phyloP scores from a whole-genome alignment of 2,113 vertebrate species.

The Sorex fumeus region DNA sequence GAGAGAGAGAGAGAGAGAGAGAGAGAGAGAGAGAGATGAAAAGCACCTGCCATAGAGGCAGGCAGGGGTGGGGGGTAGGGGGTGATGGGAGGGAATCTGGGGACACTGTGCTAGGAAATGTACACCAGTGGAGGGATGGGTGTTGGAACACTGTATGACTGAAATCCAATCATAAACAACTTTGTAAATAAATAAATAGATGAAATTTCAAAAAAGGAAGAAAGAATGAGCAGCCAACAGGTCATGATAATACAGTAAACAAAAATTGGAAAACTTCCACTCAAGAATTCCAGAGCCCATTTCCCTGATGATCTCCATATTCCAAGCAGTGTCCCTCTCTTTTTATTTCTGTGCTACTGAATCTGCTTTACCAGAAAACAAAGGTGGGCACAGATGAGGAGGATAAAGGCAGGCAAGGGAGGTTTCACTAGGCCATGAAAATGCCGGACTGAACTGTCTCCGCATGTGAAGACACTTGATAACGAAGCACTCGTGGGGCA shows the following conservation, averaged over 20 bases:
- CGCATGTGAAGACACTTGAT: slow-evolving; percentile 53
- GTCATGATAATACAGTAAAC: background rate
- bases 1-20: too few species aligned
- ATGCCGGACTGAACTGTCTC: slow-evolving; percentile 58
- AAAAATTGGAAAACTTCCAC: background rate
- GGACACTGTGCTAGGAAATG: too few species aligned
- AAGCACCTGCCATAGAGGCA: too few species aligned
- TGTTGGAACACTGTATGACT: too few species aligned
- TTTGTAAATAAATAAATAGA: too few species aligned
- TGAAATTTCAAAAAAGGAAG: too few species aligned
- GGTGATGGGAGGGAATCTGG: too few species aligned
- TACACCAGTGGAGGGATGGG: too few species aligned
- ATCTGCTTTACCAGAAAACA: slow-evolving; percentile 58
- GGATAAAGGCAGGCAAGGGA: slow-evolving; percentile 21
- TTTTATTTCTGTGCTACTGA: slow-evolving; percentile 14
- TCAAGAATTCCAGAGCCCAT: slow-evolving; percentile 17
- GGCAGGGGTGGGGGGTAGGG: too few species aligned
- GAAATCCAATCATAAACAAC: too few species aligned
- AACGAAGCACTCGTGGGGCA: background rate
- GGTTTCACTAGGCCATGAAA: slow-evolving; percentile 30
- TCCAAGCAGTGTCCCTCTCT: background rate
- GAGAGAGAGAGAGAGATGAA: too few species aligned
- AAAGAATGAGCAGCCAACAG: background rate
- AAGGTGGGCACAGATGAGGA: background rate
- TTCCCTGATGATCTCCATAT: slow-evolving; percentile 26